Evolutionary conservation across 2,888 invertebrate genomes (phyloP).

Genomic region (Idaea aversata): DNA sequence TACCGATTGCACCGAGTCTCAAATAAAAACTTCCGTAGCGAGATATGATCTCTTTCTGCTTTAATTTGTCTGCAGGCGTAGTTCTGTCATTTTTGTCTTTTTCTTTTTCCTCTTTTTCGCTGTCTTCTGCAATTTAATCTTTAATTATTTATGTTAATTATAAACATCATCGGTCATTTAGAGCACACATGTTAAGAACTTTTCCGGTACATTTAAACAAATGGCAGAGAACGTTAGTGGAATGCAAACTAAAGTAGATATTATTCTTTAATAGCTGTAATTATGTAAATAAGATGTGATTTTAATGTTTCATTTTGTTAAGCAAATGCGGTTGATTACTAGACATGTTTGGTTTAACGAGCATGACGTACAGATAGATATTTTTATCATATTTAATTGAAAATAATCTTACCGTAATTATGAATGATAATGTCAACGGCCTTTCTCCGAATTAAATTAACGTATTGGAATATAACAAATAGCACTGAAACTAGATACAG

Average conservation of each 20-base stretch:
- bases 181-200: constrained; percentile 40
- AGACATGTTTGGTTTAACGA: neutral
- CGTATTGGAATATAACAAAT: constrained; percentile 88
- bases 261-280: constrained; percentile 66
- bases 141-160: constrained; percentile 26
- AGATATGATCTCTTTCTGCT: constrained; percentile 64
- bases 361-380: neutral
- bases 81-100: constrained; percentile 50
- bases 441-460: constrained; percentile 82
- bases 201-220: constrained; percentile 59
- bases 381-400: neutral
- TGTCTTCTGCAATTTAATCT: constrained; percentile 49
- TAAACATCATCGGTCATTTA: constrained; percentile 40
- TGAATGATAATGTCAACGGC: constrained; percentile 82
- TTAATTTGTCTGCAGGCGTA: constrained; percentile 56
- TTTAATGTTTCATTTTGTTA: constrained; percentile 79
- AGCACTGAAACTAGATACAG: constrained; percentile 87
- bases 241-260: constrained; percentile 69
- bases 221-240: constrained; percentile 60
- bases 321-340: constrained; percentile 72
- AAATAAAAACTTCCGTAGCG: constrained; percentile 93
- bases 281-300: constrained; percentile 79
- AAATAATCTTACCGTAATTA: constrained; percentile 58
- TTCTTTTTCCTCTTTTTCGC: constrained; percentile 54
- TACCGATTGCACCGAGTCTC: constrained; percentile 90